Evolutionary conservation across 2,797 vertebrate species (phyloP).

Genomic region (Ceryle rudis): DNA sequence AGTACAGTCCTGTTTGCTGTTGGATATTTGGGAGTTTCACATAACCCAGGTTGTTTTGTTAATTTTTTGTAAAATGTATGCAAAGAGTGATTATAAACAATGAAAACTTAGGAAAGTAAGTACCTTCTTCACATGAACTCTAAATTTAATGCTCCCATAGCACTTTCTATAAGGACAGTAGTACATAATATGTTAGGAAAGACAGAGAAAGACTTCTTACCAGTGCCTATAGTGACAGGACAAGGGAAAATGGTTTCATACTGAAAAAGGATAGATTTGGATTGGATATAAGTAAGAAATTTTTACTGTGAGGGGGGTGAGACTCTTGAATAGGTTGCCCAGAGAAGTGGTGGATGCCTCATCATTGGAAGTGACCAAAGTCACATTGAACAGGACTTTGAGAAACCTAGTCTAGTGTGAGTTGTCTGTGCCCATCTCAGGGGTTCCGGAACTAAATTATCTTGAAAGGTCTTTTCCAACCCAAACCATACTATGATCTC

Average conservation of each 20-base stretch:
- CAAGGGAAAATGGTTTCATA: not conserved
- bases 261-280: not conserved
- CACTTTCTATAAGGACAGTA: not conserved
- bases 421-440: not conserved
- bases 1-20: not conserved
- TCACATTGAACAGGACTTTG: not conserved
- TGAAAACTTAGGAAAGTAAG: not conserved
- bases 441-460: accelerated
- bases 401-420: not conserved
- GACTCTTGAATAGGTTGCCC: not conserved
- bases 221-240: not conserved
- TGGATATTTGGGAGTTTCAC: not conserved
- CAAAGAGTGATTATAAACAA: not conserved
- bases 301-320: not conserved
- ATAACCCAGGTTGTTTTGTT: not conserved
- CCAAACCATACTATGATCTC: not conserved
- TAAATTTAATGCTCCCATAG: not conserved
- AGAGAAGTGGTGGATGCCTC: not conserved
- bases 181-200: not conserved
- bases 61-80: not conserved
- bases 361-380: not conserved
- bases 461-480: not conserved
- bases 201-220: not conserved
- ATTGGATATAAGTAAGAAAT: not conserved
- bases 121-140: not conserved